Percentiles rank a stretch among this genome's conserved stretches.
These are phyloP conservation scores for Tyria jacobaeae DNA, from an alignment of 2,888 invertebrate genomes.

Conservation along the genomic window DNA sequence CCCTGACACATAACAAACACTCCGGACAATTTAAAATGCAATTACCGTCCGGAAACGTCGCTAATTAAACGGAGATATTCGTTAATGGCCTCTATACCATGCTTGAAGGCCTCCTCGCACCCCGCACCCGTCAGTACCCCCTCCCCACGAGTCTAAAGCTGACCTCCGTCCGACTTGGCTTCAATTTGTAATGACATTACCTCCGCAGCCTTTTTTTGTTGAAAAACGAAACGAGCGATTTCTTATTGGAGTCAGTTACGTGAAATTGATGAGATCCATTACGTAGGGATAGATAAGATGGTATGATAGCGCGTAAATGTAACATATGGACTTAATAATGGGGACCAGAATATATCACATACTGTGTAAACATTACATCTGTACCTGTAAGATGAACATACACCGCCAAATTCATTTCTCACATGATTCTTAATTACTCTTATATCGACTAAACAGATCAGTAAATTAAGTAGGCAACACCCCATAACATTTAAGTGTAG, in stretches of 20 bases:
- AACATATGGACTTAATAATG: constrained; percentile 4
- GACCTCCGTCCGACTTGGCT: constrained; percentile 46
- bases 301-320: constrained; percentile 9
- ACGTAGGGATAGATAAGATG: constrained; percentile 18
- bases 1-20: constrained; percentile 41
- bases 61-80: constrained; percentile 76
- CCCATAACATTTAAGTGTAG: neutral
- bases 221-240: constrained; percentile 40
- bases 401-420: neutral
- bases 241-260: constrained; percentile 47
- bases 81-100: constrained; percentile 50
- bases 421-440: neutral
- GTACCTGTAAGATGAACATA: neutral
- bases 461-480: no score
- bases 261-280: constrained; percentile 46
- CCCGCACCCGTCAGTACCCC: constrained; percentile 9
- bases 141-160: constrained; percentile 18
- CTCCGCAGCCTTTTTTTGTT: constrained; percentile 48
- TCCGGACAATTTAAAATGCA: constrained; percentile 71
- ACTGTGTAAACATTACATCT: neutral
- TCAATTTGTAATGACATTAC: constrained; percentile 53
- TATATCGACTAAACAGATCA: neutral
- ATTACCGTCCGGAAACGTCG: constrained; percentile 67
- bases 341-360: neutral
- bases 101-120: constrained; percentile 18